These are phyloP conservation scores for Amphipoea oculea DNA, from an alignment of 2,888 invertebrate genomes.

Conservation along the genomic window DNA sequence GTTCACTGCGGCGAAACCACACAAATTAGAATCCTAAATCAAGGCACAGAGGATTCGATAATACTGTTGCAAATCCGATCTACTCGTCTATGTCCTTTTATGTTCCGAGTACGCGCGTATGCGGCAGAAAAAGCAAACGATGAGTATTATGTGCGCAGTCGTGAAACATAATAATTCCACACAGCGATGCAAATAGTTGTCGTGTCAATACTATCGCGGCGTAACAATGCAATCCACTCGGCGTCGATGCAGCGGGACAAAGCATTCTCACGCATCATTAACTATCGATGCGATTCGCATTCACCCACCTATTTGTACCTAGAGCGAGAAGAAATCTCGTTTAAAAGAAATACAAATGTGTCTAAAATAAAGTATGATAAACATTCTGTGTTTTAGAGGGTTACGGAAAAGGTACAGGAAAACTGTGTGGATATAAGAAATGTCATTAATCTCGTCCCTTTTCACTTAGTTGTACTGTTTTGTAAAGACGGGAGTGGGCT, in stretches of 20 bases:
- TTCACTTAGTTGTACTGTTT: slow-evolving; percentile 55
- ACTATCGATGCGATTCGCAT: slow-evolving; percentile 40
- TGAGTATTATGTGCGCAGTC: slow-evolving; percentile 9
- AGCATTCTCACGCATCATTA: slow-evolving; percentile 56
- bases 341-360: slow-evolving; percentile 30
- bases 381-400: slow-evolving; percentile 36
- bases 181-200: slow-evolving; percentile 50
- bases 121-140: background rate
- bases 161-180: slow-evolving; percentile 15
- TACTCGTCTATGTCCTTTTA: background rate
- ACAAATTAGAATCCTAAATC: slow-evolving; percentile 31
- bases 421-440: slow-evolving; percentile 56
- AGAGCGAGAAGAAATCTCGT: slow-evolving; percentile 16
- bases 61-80: background rate
- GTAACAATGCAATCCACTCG: slow-evolving; percentile 34
- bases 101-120: background rate
- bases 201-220: slow-evolving; percentile 47
- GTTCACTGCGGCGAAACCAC: slow-evolving; percentile 23
- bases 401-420: slow-evolving; percentile 53
- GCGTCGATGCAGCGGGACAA: slow-evolving; percentile 32
- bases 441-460: slow-evolving; percentile 59
- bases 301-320: slow-evolving; percentile 22
- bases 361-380: slow-evolving; percentile 49
- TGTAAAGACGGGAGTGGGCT: slow-evolving; percentile 16
- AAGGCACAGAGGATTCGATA: background rate